Conservation (phyloP, 2,797 vertebrate genomes). For the Phalloptychus januarius region DNA sequence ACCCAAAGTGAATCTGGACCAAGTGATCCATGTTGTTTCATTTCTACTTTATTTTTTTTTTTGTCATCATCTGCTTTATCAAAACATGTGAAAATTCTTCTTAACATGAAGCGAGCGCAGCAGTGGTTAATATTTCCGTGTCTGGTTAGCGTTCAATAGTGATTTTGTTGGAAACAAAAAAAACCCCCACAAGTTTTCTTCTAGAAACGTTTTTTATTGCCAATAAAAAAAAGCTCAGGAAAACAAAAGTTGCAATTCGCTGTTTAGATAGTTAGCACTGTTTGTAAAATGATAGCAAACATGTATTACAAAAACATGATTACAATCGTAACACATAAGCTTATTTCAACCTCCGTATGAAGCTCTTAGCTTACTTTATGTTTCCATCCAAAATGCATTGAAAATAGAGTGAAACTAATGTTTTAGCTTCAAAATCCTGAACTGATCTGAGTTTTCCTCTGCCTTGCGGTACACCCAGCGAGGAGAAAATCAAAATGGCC, state of each 20-base stretch:
- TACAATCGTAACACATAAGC: neutral
- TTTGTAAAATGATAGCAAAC: neutral
- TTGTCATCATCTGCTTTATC: neutral
- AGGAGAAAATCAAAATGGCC: neutral
- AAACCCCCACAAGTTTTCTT: neutral
- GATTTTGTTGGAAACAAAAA: neutral
- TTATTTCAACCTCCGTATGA: neutral
- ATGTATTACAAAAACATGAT: neutral
- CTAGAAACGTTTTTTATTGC: neutral
- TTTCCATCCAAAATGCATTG: neutral
- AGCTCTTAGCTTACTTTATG: neutral
- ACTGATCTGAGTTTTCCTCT: neutral
- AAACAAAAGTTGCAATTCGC: neutral
- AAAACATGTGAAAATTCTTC: neutral
- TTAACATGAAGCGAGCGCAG: neutral
- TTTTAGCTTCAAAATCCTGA: neutral
- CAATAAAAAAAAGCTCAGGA: neutral
- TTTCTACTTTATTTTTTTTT: too few relatives aligned
- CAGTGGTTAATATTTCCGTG: too few relatives aligned
- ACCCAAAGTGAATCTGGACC: neutral
- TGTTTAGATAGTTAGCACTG: neutral
- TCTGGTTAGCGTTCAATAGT: neutral
- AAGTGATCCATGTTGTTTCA: neutral
- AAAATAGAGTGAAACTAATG: neutral
- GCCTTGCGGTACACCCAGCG: neutral